Evolutionary conservation across 2,888 invertebrate genomes (phyloP).

Genomic region (Metacarcinus magister): DNA sequence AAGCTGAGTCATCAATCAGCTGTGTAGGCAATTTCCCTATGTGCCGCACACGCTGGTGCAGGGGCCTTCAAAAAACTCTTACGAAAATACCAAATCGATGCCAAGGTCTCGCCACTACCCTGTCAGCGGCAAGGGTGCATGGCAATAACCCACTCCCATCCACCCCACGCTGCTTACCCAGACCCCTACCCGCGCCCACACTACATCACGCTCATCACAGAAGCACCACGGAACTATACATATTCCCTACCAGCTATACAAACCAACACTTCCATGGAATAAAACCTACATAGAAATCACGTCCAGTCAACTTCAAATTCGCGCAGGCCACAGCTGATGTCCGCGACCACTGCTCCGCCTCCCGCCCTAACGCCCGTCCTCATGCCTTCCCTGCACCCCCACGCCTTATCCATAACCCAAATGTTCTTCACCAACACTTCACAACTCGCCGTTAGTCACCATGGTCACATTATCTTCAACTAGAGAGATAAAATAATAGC

Average conservation of each 20-base stretch:
- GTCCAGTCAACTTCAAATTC: slow-evolving; percentile 44
- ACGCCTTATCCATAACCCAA: neutral
- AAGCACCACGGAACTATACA: neutral
- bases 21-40: neutral
- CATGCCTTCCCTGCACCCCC: neutral
- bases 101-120: slow-evolving; percentile 32
- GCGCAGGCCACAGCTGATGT: slow-evolving; percentile 51
- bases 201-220: neutral
- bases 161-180: neutral
- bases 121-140: slow-evolving; percentile 26
- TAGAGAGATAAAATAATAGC: neutral
- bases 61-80: neutral
- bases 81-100: slow-evolving; percentile 46
- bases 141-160: neutral
- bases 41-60: neutral
- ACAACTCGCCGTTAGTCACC: neutral
- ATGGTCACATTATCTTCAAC: neutral
- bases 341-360: slow-evolving; percentile 29
- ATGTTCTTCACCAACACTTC: neutral
- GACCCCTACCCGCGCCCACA: neutral
- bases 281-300: neutral
- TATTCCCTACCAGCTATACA: neutral
- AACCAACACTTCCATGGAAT: neutral
- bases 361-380: neutral
- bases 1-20: neutral